phyloP scores from a whole-genome alignment of 1,140 invertebrate species.

The Spodoptera litura region DNA sequence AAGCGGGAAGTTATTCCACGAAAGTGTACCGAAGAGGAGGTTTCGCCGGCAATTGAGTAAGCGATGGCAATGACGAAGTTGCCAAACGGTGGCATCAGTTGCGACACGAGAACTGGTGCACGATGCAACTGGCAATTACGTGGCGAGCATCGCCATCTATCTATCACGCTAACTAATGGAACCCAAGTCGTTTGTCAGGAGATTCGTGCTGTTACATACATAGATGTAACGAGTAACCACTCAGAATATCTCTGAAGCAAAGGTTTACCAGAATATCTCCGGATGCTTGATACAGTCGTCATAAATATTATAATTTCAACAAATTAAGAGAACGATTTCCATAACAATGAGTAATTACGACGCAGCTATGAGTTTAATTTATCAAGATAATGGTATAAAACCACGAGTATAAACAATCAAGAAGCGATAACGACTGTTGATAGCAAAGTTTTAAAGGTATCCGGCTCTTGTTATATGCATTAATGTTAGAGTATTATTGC shows the following conservation, averaged over 20 bases:
- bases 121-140: slow-evolving; percentile 19
- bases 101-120: slow-evolving; percentile 33
- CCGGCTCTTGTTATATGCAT: slow-evolving; percentile 2
- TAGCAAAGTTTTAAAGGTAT: background rate
- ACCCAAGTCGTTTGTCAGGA: background rate
- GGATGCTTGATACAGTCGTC: too few species aligned
- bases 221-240: background rate
- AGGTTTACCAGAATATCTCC: too few species aligned
- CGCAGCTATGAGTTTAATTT: background rate
- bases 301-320: too few species aligned
- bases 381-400: background rate
- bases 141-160: slow-evolving; percentile 1
- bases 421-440: background rate
- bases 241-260: too few species aligned
- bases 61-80: slow-evolving; percentile 30
- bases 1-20: slow-evolving; percentile 1
- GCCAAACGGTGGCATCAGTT: slow-evolving; percentile 43
- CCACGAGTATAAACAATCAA: background rate
- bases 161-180: slow-evolving; percentile 4
- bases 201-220: background rate
- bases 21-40: slow-evolving; percentile 22
- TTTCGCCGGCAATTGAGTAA: slow-evolving; percentile 22
- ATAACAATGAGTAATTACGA: too few species aligned
- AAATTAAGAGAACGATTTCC: too few species aligned
- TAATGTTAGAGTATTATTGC: background rate